phyloP scores from a whole-genome alignment of 1,140 invertebrate species.

The Scylla paramamosain region DNA sequence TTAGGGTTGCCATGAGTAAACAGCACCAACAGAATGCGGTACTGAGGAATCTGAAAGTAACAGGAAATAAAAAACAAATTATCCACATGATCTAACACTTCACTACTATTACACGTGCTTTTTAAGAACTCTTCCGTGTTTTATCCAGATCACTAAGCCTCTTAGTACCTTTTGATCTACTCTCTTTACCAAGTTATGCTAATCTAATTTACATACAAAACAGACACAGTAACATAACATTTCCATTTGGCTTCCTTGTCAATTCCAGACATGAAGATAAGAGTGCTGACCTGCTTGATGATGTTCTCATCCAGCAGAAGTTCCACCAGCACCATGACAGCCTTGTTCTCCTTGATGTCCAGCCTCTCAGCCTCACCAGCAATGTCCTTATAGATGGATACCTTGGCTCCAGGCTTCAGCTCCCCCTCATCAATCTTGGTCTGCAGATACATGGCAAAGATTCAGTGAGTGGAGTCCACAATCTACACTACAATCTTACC shows the following conservation, averaged over 20 bases:
- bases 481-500: slow-evolving; percentile 80
- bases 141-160: too few species aligned
- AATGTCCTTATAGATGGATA: slow-evolving; percentile 88
- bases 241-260: too few species aligned
- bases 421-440: slow-evolving; percentile 81
- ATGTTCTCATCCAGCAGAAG: slow-evolving; percentile 94
- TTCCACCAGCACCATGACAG: slow-evolving; percentile 95
- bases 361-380: slow-evolving; percentile 96
- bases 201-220: too few species aligned
- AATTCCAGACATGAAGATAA: too few species aligned
- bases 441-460: slow-evolving; percentile 11
- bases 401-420: slow-evolving; percentile 77
- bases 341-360: slow-evolving; percentile 94
- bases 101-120: not conserved
- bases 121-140: too few species aligned
- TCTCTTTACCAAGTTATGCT: too few species aligned
- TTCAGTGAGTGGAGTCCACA: not conserved
- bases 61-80: not conserved
- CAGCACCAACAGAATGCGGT: slow-evolving; percentile 75
- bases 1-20: slow-evolving; percentile 90
- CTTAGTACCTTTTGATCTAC: too few species aligned
- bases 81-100: not conserved
- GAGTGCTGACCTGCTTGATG: slow-evolving; percentile 86
- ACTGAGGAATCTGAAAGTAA: slow-evolving; percentile 74
- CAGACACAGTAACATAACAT: too few species aligned